Conservation (phyloP, 2,797 vertebrate genomes). For the Orestias chungarensis region DNA sequence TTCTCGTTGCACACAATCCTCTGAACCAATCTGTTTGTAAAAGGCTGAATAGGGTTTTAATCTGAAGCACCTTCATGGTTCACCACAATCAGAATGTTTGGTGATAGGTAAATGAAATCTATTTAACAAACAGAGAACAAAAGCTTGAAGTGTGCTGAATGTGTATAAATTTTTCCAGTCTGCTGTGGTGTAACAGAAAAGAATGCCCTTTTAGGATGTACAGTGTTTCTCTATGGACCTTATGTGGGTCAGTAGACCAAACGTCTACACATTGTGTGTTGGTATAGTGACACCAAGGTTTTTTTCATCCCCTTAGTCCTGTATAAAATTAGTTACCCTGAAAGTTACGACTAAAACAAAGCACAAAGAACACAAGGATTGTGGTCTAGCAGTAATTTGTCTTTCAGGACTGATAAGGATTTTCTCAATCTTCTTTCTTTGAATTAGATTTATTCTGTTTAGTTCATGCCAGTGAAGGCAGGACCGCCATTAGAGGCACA, state of each 20-base stretch:
- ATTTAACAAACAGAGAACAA: neutral
- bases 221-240: neutral
- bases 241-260: neutral
- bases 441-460: conserved; percentile 4
- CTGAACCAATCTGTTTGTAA: neutral
- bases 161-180: neutral
- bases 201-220: neutral
- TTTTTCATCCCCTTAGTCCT: neutral
- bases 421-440: conserved; percentile 2
- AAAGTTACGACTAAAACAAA: conserved; percentile 15
- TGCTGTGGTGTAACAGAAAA: neutral
- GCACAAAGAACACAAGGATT: neutral
- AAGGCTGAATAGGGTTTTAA: neutral
- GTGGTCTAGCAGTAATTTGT: too few species aligned
- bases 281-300: neutral
- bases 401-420: neutral
- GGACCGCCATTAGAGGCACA: conserved; percentile 30
- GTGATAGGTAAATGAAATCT: neutral
- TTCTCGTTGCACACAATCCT: neutral
- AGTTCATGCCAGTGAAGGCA: conserved; percentile 15
- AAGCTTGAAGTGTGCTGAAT: neutral
- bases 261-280: neutral
- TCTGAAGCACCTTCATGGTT: neutral
- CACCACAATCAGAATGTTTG: neutral
- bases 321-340: neutral